Conservation (phyloP, 2,888 invertebrate species). For the Trissonchulus latispiculum region DNA sequence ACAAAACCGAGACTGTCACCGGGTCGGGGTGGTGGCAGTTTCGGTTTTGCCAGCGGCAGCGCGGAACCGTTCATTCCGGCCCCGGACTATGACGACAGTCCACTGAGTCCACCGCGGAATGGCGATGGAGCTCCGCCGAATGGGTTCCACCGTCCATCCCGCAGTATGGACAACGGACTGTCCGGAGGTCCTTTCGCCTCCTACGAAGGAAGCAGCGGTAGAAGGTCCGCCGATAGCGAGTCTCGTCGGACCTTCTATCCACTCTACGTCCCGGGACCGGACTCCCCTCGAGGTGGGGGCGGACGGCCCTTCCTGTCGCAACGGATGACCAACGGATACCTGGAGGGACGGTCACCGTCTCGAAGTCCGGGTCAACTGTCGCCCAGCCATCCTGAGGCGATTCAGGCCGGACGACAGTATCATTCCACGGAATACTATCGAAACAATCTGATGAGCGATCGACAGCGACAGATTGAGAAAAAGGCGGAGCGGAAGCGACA, state of each 20-base stretch:
- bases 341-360: neutral
- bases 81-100: constrained; percentile 17
- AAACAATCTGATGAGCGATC: neutral
- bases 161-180: neutral
- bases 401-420: neutral
- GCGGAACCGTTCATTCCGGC: constrained; percentile 7
- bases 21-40: too few relatives aligned
- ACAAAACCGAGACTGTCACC: neutral
- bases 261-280: too few relatives aligned
- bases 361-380: neutral
- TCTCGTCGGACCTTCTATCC: too few relatives aligned
- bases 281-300: neutral
- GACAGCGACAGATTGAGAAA: neutral
- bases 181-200: neutral
- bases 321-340: neutral
- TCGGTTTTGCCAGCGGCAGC: too few relatives aligned
- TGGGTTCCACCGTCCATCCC: too few relatives aligned
- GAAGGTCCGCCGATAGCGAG: neutral
- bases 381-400: neutral
- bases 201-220: neutral
- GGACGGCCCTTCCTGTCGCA: neutral
- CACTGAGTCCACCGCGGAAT: too few relatives aligned
- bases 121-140: neutral
- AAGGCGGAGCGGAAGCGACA: neutral
- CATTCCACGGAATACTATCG: neutral